phyloP scores from a whole-genome alignment of 2,888 invertebrate species.

The Gibbula magus region DNA sequence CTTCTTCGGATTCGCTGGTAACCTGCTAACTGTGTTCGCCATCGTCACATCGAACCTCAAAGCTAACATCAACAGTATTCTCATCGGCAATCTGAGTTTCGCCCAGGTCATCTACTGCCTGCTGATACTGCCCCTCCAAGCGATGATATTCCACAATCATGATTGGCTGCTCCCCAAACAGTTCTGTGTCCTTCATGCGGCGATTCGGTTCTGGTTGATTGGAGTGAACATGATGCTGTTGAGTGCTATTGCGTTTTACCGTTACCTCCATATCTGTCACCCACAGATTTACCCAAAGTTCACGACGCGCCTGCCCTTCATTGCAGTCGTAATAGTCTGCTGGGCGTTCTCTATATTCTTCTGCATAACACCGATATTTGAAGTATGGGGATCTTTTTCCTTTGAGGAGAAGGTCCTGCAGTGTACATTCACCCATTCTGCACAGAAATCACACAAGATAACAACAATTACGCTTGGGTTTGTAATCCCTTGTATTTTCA shows the following conservation, averaged over 20 bases:
- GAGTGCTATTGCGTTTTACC: slow-evolving; percentile 60
- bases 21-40: slow-evolving; percentile 64
- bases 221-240: slow-evolving; percentile 61
- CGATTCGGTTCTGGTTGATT: slow-evolving; percentile 58
- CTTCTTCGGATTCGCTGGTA: slow-evolving; percentile 58
- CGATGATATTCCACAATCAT: slow-evolving; percentile 57
- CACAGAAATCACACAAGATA: slow-evolving; percentile 60
- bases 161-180: slow-evolving; percentile 39
- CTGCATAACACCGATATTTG: slow-evolving; percentile 55
- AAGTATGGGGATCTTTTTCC: slow-evolving; percentile 58
- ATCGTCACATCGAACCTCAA: slow-evolving; percentile 62
- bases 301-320: slow-evolving; percentile 48
- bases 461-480: slow-evolving; percentile 60
- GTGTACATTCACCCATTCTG: slow-evolving; percentile 57
- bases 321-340: slow-evolving; percentile 50
- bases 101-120: slow-evolving; percentile 61
- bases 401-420: slow-evolving; percentile 59
- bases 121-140: slow-evolving; percentile 61
- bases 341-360: slow-evolving; percentile 60
- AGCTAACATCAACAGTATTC: slow-evolving; percentile 64
- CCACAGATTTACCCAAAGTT: slow-evolving; percentile 55
- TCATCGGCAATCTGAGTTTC: slow-evolving; percentile 64
- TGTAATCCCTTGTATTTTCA: slow-evolving; percentile 62
- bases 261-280: slow-evolving; percentile 60
- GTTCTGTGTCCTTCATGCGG: slow-evolving; percentile 53